Base-by-base conservation (phyloP, 2,888 invertebrate genomes). In the Bombylius discolor region DNA sequence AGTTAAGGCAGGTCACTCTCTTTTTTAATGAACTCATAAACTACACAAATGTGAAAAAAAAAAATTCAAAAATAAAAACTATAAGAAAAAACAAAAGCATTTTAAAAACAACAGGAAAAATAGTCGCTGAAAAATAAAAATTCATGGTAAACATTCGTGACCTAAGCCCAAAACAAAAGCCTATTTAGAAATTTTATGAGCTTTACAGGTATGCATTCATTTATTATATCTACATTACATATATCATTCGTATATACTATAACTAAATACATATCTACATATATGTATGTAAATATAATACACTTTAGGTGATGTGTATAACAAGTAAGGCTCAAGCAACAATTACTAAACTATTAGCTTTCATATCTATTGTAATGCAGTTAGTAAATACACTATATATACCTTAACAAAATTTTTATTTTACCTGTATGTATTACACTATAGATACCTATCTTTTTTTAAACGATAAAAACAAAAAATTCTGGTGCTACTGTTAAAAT, bases 91-190 rank as follows among this genome's bases (percentile, higher is more conserved):
- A 42, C 1, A 42, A 11, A 5, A 36, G 36, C 36, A 8, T 36
- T 9, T 8, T 36, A 3, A 8, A 36, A 8, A 9, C 9, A 36
- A 36, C 36, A 36, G 11, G 11, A 42, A 11, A 42, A 42, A 11
- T 11, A 3, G 11, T 42, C 39, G 11, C 39, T 4, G 12, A 42
- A 11, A 42, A 6, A 60, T 59, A 56, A 61, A 62, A 62, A 60
- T 60, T 61, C 61, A 62, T 62, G 59, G 60, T 57, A 51, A 61
- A 61, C 61, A 62, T 62, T 62, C 62, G 61, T 62, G 60, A 62
- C 62, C 60, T 56, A 53, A 59, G 59, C 58, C 61, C 59, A 60
- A 60, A 61, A 61, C 61, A 62, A 61, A 62, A 58, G 61, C 59
- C 61, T 60, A 62, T 62, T 61, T 59, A 61, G 58, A 58, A 34